These are phyloP conservation scores for Macroramphosus scolopax DNA, from an alignment of 2,797 vertebrate genomes.

Conservation along the genomic window DNA sequence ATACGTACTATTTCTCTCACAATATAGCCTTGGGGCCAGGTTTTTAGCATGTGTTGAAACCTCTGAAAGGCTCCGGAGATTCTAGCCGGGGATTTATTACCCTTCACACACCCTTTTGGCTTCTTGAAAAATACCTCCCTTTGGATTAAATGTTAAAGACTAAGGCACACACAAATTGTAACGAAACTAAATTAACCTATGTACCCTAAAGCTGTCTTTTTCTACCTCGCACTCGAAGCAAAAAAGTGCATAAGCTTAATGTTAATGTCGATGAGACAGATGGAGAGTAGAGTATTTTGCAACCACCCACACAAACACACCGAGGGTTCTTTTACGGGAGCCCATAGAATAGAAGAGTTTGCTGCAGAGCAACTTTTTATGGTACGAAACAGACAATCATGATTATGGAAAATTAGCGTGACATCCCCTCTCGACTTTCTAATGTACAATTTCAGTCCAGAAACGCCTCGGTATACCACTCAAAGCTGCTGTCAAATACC, in stretches of 20 bases:
- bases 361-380: too few relatives aligned
- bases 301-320: conserved; percentile 29
- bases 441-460: too few relatives aligned
- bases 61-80: conserved; percentile 60
- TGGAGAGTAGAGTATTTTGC: conserved; percentile 14
- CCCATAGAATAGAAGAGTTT: conserved; percentile 6
- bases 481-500: too few relatives aligned
- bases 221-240: conserved; percentile 41
- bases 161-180: conserved; percentile 69
- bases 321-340: conserved; percentile 7
- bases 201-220: conserved; percentile 57
- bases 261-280: conserved; percentile 41
- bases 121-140: conserved; percentile 73
- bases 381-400: too few relatives aligned
- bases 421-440: too few relatives aligned
- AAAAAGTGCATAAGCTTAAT: conserved; percentile 49
- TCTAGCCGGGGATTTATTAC: conserved; percentile 74
- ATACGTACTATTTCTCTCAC: conserved; percentile 54
- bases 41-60: conserved; percentile 69
- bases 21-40: conserved; percentile 51
- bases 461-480: too few relatives aligned
- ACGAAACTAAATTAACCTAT: conserved; percentile 73
- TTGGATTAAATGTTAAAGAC: conserved; percentile 79
- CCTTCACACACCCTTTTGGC: conserved; percentile 73
- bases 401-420: too few relatives aligned